Base-by-base conservation (phyloP, 1,140 invertebrate genomes). In the Heterodera schachtii region DNA sequence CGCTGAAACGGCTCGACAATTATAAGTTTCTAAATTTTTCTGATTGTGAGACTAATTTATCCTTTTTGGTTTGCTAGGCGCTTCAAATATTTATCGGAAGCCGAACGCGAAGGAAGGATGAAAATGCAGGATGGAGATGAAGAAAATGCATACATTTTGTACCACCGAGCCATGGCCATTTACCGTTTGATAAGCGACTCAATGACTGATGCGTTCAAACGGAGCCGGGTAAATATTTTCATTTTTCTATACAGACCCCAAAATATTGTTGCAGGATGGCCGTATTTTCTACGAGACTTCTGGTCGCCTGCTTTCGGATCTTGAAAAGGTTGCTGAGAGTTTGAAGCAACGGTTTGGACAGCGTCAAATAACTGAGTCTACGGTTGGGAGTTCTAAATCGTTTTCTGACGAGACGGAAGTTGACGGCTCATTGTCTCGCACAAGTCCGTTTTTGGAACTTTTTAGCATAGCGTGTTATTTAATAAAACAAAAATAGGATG, bases 91-190 rank as follows among this genome's bases (percentile, higher is more conserved):
- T 70, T 78, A 46, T 43, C 5, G 11, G 31, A 69, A 44, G 21
- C 44, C 11, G 76, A 69, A 21, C 44, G 64, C 31, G n/a, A 44
- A 46, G 76, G 60, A 6, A 66, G 76, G 8, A 47, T 66, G 21
- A 3, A 3, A 11, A 3, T 64, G 47, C 57, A 19, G 11, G 60
- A 78, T n/a, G 76, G 76, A 43, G 60, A 78, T n/a, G 76, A 78
- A 19, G 76, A 78, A 41, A 11, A 69, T 3, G 64, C 76, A 7
- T 78, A 69, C 70, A 69, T 78, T 69, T 43, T 46, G 11, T 78
- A 78, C n/a, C 9, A 21, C 44, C 43, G 76, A 69, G 64, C 64
- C 3, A 2, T 69, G 60, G 76, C 69, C 21, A 46, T 78, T 31
- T 44, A 16, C 6, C 7, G 31, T 43, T 31, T 78, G 66, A 66